Conservation (phyloP, 2,797 vertebrate species). For the Manis pentadactyla region DNA sequence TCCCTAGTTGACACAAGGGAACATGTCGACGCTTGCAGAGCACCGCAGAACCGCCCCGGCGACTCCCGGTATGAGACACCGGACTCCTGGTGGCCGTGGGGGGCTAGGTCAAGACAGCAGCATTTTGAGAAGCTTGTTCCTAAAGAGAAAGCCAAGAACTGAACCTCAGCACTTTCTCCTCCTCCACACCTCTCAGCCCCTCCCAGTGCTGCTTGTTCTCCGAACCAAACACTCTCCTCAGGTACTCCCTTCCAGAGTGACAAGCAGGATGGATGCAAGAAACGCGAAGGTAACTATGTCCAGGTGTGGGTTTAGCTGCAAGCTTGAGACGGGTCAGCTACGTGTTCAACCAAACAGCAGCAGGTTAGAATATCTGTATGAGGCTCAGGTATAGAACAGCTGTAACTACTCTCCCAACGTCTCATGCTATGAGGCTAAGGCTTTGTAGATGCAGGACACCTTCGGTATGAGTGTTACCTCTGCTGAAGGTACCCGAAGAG, state of each 20-base stretch:
- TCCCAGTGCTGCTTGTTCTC: not conserved
- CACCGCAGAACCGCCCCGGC: not conserved
- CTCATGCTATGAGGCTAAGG: not conserved
- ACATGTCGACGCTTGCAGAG: not conserved
- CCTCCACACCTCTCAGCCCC: not conserved
- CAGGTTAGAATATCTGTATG: rapidly evolving
- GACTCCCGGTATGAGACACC: not conserved
- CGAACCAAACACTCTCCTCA: not conserved
- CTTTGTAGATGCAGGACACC: not conserved
- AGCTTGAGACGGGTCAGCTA: not conserved
- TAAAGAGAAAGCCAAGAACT: constrained; percentile 20
- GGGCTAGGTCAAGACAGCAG: not conserved
- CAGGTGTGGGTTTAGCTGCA: not conserved
- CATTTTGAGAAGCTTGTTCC: not conserved
- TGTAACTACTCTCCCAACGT: not conserved
- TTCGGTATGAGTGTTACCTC: not conserved
- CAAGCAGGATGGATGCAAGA: not conserved
- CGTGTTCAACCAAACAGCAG: not conserved
- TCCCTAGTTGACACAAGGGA: not conserved
- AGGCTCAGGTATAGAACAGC: not conserved
- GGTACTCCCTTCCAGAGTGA: not conserved
- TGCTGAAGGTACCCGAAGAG: not conserved
- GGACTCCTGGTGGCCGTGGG: not conserved
- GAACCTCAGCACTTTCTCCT: not conserved
- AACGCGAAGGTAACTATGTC: not conserved